Percentiles rank a stretch among this genome's conserved stretches.
Conservation (phyloP, 2,888 invertebrate species). For the Napeogenes sylphis region DNA sequence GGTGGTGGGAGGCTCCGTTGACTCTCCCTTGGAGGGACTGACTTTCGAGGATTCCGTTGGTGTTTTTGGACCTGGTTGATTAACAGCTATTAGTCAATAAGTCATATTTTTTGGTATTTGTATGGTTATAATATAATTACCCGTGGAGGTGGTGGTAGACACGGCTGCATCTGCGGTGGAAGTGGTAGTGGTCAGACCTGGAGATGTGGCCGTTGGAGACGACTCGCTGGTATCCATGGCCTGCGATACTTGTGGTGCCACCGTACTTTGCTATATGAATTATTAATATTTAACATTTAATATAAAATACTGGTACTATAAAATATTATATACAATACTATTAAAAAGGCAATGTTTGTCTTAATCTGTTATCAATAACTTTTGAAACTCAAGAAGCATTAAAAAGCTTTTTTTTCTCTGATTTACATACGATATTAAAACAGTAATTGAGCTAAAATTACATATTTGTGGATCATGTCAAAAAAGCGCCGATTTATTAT, state of each 20-base stretch:
- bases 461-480: too few species aligned
- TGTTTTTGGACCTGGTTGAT: constrained; percentile 32
- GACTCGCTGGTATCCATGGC: constrained; percentile 38
- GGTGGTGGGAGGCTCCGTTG: constrained; percentile 21
- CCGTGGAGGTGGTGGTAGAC: constrained; percentile 24
- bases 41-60: constrained; percentile 37
- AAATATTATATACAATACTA: background rate
- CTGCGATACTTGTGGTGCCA: constrained; percentile 51
- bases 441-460: too few species aligned
- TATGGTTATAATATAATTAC: constrained; percentile 15
- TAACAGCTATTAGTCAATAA: background rate
- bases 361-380: too few species aligned
- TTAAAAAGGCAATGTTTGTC: too few species aligned
- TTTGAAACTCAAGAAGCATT: too few species aligned
- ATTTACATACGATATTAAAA: too few species aligned
- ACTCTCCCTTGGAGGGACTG: constrained; percentile 35
- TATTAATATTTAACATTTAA: background rate
- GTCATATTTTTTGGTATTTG: too few species aligned
- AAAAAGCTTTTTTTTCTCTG: too few species aligned
- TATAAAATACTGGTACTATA: background rate
- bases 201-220: constrained; percentile 28
- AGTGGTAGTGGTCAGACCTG: constrained; percentile 24
- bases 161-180: constrained; percentile 25
- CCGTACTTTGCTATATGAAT: constrained; percentile 30
- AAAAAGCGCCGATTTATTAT: too few species aligned